phyloP scores from a whole-genome alignment of 2,888 invertebrate species.

The Scaptomyza polygonia region DNA sequence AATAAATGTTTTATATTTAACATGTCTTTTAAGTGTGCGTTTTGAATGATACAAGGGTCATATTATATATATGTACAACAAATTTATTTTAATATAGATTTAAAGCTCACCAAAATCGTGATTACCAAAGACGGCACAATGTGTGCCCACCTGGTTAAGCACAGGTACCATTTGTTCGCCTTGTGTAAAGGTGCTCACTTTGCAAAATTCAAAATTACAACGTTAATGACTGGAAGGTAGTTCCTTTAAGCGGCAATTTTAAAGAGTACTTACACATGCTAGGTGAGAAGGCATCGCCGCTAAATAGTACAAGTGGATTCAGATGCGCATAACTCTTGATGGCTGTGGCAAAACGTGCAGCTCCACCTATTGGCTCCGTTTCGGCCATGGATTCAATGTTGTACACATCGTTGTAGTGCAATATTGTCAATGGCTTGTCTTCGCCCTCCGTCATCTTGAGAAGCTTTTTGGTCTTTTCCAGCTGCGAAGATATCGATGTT shows the following conservation, averaged over 20 bases:
- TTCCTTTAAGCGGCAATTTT: neutral
- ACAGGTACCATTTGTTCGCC: constrained; percentile 97
- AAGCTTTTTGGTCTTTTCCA: constrained; percentile 82
- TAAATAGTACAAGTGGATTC: constrained; percentile 93
- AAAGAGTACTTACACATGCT: constrained; percentile 90
- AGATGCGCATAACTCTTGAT: constrained; percentile 90
- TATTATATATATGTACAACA: too few relatives aligned
- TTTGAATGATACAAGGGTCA: too few relatives aligned
- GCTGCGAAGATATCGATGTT: constrained; percentile 82
- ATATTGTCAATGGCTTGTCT: constrained; percentile 87
- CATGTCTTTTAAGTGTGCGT: too few relatives aligned
- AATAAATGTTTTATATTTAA: too few relatives aligned
- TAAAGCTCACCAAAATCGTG: constrained; percentile 91
- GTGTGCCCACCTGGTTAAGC: constrained; percentile 91
- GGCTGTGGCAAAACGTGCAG: constrained; percentile 92
- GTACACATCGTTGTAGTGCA: constrained; percentile 96
- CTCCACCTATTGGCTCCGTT: constrained; percentile 90
- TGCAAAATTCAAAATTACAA: constrained; percentile 57
- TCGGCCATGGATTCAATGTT: constrained; percentile 91
- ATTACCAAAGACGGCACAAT: constrained; percentile 95
- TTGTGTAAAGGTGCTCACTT: constrained; percentile 95
- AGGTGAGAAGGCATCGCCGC: constrained; percentile 95
- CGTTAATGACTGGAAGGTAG: neutral
- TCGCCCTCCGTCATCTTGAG: constrained; percentile 82
- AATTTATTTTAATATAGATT: neutral